Conservation (phyloP, 1,140 invertebrate genomes). For the Batillaria attramentaria region DNA sequence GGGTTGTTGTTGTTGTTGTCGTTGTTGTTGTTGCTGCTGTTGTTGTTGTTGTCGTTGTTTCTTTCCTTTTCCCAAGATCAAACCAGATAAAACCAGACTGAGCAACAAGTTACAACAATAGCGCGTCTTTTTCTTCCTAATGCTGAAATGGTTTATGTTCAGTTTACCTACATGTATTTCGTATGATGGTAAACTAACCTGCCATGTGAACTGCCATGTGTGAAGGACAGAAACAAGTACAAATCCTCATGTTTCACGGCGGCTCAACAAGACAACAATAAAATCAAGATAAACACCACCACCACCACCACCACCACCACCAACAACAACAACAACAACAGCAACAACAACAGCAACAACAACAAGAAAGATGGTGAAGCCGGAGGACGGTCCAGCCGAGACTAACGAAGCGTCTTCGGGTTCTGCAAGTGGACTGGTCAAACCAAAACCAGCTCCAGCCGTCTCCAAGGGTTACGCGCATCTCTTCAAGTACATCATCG, state of each 20-base stretch:
- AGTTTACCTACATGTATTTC: no score
- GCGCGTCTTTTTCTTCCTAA: not conserved
- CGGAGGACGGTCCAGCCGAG: not conserved
- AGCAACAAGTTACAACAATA: not conserved
- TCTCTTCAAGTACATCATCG: slow-evolving; percentile 18
- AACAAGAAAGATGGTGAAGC: not conserved
- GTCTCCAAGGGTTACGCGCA: not conserved
- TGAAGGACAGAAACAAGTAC: not conserved
- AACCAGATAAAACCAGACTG: not conserved
- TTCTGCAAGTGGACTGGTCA: no score
- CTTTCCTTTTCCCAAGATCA: not conserved
- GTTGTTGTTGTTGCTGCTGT: no score
- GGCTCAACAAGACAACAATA: not conserved
- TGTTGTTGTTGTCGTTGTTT: not conserved
- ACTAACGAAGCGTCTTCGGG: not conserved
- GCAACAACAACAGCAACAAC: not conserved
- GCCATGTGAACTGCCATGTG: no score
- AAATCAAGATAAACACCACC: not conserved
- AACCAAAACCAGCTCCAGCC: no score
- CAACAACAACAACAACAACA: no score
- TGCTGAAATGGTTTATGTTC: not conserved
- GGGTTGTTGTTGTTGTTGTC: no score
- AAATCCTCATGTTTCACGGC: not conserved
- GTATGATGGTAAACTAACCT: no score
- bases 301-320: no score